Base-by-base conservation (phyloP, 1,140 invertebrate species). In the Conus ventricosus region DNA sequence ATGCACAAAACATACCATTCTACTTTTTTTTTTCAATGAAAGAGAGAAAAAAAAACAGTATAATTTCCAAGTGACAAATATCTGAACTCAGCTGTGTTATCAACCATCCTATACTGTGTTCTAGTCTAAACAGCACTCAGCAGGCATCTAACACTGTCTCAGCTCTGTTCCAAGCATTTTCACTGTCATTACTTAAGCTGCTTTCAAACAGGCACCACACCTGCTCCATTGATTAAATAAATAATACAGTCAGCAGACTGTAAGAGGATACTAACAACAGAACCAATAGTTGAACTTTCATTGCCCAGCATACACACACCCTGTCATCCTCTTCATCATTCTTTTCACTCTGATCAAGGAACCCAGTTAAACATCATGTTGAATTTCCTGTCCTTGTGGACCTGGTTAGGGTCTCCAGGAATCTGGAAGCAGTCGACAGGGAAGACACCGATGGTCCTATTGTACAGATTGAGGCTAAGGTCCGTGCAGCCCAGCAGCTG, bases 391-490 rank as follows among this genome's bases (percentile, higher is more conserved):
- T 91, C 89, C 23, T 91, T 87, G 53, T 90, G 90, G 71, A 91
- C 87, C 81, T 91, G 88, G 60, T 92, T 91, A 55, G 89, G 88
- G 84, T 92, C 90, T 55, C 91, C 91, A 11, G 93, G 93, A 51
- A 93, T 92, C 85, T 93, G 91, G 75, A 93, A 93, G 84, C 93
- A 93, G 88, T 92, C 93, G 2, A 93, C 90, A 71, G 93, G 93
- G 84, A 91, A 92, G 17, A 90, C 90, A 55, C 91, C 91, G 53
- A 93, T 91, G n/a, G 93, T 93, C 83, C 87, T 91, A 71, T 93
- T 93, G 75, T 90, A 93, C 23, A 93, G 88, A 81, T 89, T 93
- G 23, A 93, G 83, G 81, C 91, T 92, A 63, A 92, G 91, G 76
- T 92, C 91, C 15, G 90, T 86, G 87, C 93, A 93, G 15, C 93